Evolutionary conservation across 2,888 invertebrate genomes (phyloP), one percentile per base, ranked within the genome.

Genomic region (Dynastes maya): DNA sequence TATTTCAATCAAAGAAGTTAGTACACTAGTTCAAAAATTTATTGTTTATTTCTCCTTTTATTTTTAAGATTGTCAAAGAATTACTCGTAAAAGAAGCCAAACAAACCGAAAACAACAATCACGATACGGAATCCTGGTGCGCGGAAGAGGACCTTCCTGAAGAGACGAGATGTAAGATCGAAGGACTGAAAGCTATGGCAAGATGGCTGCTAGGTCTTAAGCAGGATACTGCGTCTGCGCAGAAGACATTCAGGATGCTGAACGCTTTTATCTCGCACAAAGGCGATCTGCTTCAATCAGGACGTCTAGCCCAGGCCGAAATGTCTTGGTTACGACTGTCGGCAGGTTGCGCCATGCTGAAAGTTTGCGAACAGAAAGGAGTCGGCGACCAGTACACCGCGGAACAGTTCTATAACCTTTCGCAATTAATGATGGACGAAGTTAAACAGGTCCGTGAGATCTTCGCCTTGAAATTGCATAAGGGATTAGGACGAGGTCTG

Each of bases 121-220:
- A 91, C 71, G 86, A 89, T 77, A 90, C 91, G 0, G 89, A 89
- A 0, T 93, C 93, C 58, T 98, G 98, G 98, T 97, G 97, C 87
- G 88, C 92, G 0, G 97, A 97, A 86, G 95, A 96, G 3, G 93
- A 95, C 76, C 90, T 98, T 37, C 97, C 98, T 0, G 95, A 96
- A 83, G 97, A 97, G 88, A 98, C 98, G 0, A 91, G 95, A 55
- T 96, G 96, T 89, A 97, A 98, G 90, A 92, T 98, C 80, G 97
- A 98, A 88, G 98, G 96, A 0, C 92, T 98, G 85, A 99, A 99
- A 89, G 95, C 98, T 81, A 97, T 99, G 95, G 98, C 98, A 0
- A 93, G 98, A 67, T 98, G 98, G 98, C 90, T 98, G 61, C 90
- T 98, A 53, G 98, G 98, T 0, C 90, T 98, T 75, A 97, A 97